These are phyloP conservation scores for Drosophila lutescens DNA, from an alignment of 2,888 invertebrate species.

Conservation along the genomic window DNA sequence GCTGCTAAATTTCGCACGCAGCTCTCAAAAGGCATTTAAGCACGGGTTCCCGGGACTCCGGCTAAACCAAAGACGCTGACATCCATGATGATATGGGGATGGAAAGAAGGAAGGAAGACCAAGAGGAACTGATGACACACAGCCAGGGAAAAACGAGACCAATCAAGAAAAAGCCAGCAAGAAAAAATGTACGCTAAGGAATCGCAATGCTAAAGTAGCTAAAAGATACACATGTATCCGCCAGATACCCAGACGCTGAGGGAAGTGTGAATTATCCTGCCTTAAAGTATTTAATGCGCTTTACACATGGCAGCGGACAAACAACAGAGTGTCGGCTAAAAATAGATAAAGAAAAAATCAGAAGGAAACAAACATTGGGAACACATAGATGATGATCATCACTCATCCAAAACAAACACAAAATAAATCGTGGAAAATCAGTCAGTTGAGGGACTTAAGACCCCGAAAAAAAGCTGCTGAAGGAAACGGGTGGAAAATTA, in stretches of 20 bases:
- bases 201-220: slow-evolving; percentile 54
- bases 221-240: slow-evolving; percentile 61
- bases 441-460: slow-evolving; percentile 32
- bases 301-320: slow-evolving; percentile 61
- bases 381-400: slow-evolving; percentile 62
- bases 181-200: slow-evolving; percentile 8
- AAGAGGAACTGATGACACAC: slow-evolving; percentile 37
- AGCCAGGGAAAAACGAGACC: slow-evolving; percentile 31
- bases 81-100: slow-evolving; percentile 41
- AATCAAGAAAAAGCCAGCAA: slow-evolving; percentile 27
- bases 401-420: slow-evolving; percentile 66
- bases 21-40: slow-evolving; percentile 67
- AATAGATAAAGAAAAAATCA: slow-evolving; percentile 42
- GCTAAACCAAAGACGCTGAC: slow-evolving; percentile 37
- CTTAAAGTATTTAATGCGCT: slow-evolving; percentile 79
- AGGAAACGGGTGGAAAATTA: slow-evolving; percentile 52
- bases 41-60: slow-evolving; percentile 25
- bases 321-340: slow-evolving; percentile 43
- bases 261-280: slow-evolving; percentile 77
- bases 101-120: slow-evolving; percentile 25
- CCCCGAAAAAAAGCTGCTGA: slow-evolving; percentile 14
- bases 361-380: slow-evolving; percentile 37
- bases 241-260: slow-evolving; percentile 49
- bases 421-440: slow-evolving; percentile 57
- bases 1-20: slow-evolving; percentile 79